These are phyloP conservation scores for Mantis religiosa DNA, from an alignment of 2,888 invertebrate genomes.

Conservation along the genomic window DNA sequence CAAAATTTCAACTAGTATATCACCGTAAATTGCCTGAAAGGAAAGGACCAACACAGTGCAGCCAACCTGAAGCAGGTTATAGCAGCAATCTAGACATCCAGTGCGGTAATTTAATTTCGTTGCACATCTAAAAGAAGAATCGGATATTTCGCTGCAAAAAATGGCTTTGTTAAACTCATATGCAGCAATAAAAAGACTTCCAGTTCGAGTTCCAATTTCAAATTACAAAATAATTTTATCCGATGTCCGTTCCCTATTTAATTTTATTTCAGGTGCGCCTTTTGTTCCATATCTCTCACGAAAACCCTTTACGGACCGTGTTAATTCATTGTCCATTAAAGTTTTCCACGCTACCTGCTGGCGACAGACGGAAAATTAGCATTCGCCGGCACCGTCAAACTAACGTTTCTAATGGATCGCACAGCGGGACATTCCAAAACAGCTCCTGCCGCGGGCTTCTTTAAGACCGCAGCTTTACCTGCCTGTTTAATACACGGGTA, in stretches of 20 bases:
- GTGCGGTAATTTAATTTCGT: not conserved
- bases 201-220: not conserved
- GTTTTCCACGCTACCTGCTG: not conserved
- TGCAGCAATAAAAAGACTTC: not conserved
- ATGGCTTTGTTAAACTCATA: not conserved
- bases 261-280: not conserved
- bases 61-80: too few species aligned
- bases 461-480: too few species aligned
- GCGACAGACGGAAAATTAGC: not conserved
- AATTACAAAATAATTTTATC: not conserved
- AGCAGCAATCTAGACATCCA: too few species aligned
- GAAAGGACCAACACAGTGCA: too few species aligned
- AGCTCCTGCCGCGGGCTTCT: too few species aligned
- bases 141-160: not conserved
- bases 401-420: not conserved
- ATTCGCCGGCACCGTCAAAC: not conserved
- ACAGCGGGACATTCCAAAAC: not conserved
- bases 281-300: not conserved
- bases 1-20: too few species aligned
- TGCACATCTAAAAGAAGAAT: not conserved
- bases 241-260: not conserved
- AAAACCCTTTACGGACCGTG: not conserved
- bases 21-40: too few species aligned
- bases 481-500: too few species aligned
- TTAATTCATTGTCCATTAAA: constrained; percentile 16